phyloP scores from a whole-genome alignment of 1,140 invertebrate genomes.

The Eueides isabella region DNA sequence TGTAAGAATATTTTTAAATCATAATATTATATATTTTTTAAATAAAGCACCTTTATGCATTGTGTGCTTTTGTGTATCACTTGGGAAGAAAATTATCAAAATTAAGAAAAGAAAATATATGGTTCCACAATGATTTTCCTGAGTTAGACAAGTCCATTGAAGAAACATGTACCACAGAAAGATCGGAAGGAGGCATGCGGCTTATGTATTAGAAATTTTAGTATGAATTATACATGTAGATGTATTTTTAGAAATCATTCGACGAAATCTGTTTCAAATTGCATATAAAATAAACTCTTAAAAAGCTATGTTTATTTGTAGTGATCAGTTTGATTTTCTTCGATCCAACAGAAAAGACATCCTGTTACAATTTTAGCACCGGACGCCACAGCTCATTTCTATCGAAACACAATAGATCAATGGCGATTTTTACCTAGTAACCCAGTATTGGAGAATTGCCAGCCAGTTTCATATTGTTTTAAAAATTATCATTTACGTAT shows the following conservation, averaged over 20 bases:
- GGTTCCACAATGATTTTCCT: too few relatives aligned
- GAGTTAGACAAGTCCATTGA: too few relatives aligned
- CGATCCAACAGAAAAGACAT: constrained; percentile 24
- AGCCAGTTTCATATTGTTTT: constrained; percentile 30
- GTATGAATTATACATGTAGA: neutral
- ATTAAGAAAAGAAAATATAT: too few relatives aligned
- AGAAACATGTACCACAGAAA: too few relatives aligned
- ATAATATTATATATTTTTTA: too few relatives aligned
- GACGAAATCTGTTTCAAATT: neutral
- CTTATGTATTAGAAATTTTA: neutral
- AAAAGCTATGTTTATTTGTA: constrained; percentile 14
- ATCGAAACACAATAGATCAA: constrained; percentile 38
- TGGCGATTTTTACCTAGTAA: constrained; percentile 30
- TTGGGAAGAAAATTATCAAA: too few relatives aligned
- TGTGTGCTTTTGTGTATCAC: too few relatives aligned
- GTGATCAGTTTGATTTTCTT: constrained; percentile 13
- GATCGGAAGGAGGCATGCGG: too few relatives aligned
- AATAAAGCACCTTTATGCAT: too few relatives aligned
- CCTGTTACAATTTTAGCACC: constrained; percentile 32
- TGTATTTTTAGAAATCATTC: neutral
- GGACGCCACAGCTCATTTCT: constrained; percentile 33
- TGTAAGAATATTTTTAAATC: too few relatives aligned
- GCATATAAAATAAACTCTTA: neutral
- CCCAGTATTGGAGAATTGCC: constrained; percentile 21
- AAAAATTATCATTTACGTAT: constrained; percentile 19